Conservation (phyloP, 1,140 invertebrate species). For the Eciton burchellii region DNA sequence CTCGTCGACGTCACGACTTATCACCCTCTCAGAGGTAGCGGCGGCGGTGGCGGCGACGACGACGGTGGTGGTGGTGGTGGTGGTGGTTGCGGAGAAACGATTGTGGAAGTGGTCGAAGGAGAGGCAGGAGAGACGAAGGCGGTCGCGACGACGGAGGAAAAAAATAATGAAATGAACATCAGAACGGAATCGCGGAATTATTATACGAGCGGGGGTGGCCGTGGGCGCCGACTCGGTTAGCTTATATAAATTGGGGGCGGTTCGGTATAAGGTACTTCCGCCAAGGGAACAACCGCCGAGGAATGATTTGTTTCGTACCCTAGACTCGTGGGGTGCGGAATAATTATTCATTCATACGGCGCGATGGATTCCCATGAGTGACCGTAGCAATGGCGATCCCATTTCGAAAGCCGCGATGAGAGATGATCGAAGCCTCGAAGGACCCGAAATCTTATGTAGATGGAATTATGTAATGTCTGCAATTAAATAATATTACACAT, state of each 20-base stretch:
- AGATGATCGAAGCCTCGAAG: constrained; percentile 25
- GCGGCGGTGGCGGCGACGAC: constrained; percentile 50
- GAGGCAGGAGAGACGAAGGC: constrained; percentile 63
- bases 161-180: constrained; percentile 86
- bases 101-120: constrained; percentile 61
- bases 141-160: constrained; percentile 69
- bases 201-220: constrained; percentile 80
- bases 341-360: constrained; percentile 80
- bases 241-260: constrained; percentile 82
- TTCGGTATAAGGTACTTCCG: constrained; percentile 38
- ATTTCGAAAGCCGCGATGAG: constrained; percentile 38
- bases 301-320: constrained; percentile 76
- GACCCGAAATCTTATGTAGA: not conserved
- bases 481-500: too few relatives aligned
- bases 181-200: constrained; percentile 82
- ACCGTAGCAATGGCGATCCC: constrained; percentile 44
- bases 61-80: constrained; percentile 10
- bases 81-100: constrained; percentile 32
- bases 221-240: constrained; percentile 75
- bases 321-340: constrained; percentile 54
- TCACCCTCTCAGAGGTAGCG: constrained; percentile 80
- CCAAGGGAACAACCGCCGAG: constrained; percentile 55
- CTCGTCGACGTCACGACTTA: constrained; percentile 84
- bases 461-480: too few relatives aligned
- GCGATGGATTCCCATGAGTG: constrained; percentile 52